Evolutionary conservation across 2,113 vertebrate species (phyloP).

Genomic region (Pyxicephalus adspersus): DNA sequence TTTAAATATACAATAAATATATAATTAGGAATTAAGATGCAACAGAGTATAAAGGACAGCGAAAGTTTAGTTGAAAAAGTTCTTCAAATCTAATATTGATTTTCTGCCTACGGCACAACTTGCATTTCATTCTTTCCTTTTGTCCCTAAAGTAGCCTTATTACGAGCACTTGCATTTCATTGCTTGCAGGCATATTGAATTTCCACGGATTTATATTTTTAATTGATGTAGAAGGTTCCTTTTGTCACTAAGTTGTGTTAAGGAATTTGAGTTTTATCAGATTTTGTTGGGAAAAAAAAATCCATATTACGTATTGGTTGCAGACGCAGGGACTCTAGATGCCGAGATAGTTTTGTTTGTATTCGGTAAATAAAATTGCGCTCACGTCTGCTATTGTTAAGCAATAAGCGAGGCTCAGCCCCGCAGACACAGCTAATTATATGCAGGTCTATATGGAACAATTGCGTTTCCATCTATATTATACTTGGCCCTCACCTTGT

Average conservation of each 20-base stretch:
- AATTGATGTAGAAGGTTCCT: constrained; percentile 49
- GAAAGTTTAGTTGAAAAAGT: constrained; percentile 46
- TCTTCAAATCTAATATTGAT: constrained; percentile 50
- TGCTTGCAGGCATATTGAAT: constrained; percentile 52
- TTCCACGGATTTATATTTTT: constrained; percentile 52
- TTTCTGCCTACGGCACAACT: constrained; percentile 37
- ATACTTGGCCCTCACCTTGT: constrained; percentile 5
- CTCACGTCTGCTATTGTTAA: constrained; percentile 25
- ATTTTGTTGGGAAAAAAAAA: constrained; percentile 38
- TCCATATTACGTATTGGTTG: constrained; percentile 21
- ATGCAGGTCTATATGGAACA: constrained; percentile 33
- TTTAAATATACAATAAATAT: neutral
- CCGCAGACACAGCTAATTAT: constrained; percentile 32
- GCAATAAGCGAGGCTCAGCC: constrained; percentile 6
- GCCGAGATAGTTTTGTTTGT: neutral
- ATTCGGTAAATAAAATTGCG: neutral
- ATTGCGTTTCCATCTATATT: constrained; percentile 36
- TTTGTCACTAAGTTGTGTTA: constrained; percentile 34
- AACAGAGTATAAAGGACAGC: neutral
- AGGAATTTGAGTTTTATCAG: constrained; percentile 30
- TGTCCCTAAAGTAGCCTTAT: constrained; percentile 39
- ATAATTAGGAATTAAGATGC: neutral
- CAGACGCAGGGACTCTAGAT: neutral
- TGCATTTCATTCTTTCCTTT: constrained; percentile 21
- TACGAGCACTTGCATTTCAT: constrained; percentile 30